Evolutionary conservation across 2,797 vertebrate species (phyloP).

Genomic region (Centroberyx gerrardi): DNA sequence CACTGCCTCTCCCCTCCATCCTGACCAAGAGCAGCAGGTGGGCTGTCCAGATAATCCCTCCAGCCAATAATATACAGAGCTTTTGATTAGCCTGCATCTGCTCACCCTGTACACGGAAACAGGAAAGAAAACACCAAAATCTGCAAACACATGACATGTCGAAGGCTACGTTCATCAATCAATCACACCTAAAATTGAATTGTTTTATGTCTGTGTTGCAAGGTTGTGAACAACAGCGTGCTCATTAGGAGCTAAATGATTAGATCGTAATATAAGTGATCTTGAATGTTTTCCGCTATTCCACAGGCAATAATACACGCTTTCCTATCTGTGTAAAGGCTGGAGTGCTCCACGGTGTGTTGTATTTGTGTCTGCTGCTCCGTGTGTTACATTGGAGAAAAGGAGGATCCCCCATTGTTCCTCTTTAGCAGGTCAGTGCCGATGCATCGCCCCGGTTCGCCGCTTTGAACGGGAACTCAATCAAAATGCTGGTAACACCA

Average conservation of each 20-base stretch:
- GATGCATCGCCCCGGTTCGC: background rate
- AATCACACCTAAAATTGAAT: background rate
- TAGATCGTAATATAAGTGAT: too few species aligned
- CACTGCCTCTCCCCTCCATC: conserved; percentile 16
- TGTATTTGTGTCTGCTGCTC: conserved; percentile 1
- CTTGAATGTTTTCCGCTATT: too few species aligned
- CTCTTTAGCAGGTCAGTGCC: background rate
- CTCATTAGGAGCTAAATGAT: background rate
- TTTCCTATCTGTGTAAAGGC: background rate
- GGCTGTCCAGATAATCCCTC: conserved; percentile 69
- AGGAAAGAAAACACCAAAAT: background rate
- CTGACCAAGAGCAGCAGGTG: conserved; percentile 60
- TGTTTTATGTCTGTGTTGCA: background rate
- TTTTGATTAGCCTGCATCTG: conserved; percentile 68
- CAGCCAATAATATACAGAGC: conserved; percentile 52
- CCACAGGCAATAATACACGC: background rate
- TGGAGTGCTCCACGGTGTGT: background rate
- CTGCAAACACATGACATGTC: background rate
- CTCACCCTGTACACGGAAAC: conserved; percentile 28
- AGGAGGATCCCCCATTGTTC: background rate
- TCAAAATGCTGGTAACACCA: conserved; percentile 11
- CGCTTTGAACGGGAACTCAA: conserved; percentile 5
- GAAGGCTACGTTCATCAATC: too few species aligned
- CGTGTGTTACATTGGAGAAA: background rate
- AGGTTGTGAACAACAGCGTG: too few species aligned